Percentiles rank a stretch among this genome's conserved stretches.
Conservation (phyloP, 2,113 vertebrate genomes). For the Coreoperca whiteheadi region DNA sequence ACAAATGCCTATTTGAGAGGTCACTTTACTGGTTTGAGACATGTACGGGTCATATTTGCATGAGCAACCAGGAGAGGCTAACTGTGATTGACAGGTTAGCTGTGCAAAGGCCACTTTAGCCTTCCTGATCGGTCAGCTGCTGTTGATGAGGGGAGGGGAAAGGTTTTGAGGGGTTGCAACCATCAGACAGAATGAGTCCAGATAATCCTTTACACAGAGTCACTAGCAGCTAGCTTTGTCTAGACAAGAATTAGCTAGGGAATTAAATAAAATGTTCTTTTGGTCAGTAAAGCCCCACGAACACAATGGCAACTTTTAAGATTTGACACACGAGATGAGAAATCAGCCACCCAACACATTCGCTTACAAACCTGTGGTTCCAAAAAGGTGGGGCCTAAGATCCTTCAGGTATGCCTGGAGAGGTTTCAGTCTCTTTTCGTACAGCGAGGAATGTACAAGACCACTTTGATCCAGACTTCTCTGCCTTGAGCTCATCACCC, state of each 20-base stretch:
- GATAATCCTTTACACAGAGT: constrained; percentile 81
- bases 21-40: background rate
- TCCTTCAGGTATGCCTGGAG: background rate
- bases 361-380: background rate
- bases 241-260: constrained; percentile 84
- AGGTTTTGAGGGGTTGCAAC: constrained; percentile 59
- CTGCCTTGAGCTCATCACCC: constrained; percentile 18
- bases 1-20: background rate
- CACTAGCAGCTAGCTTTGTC: constrained; percentile 79
- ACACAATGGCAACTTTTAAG: constrained; percentile 78
- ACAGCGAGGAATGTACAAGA: constrained; percentile 6
- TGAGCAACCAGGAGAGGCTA: background rate
- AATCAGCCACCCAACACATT: constrained; percentile 42
- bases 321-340: constrained; percentile 55
- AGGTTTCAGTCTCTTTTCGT: constrained; percentile 16
- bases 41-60: constrained; percentile 10
- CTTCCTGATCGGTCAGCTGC: constrained; percentile 70
- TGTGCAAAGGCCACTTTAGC: constrained; percentile 57
- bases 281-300: constrained; percentile 59
- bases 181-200: constrained; percentile 57
- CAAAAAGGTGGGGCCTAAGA: background rate
- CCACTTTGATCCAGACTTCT: constrained; percentile 25
- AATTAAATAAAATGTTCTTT: constrained; percentile 78
- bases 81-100: constrained; percentile 48
- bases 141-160: constrained; percentile 62